A percentile compares a stretch with the other conserved stretches of the same genome.
These are phyloP conservation scores for Myotis myotis DNA, from an alignment of 2,797 vertebrate species.

Conservation along the genomic window DNA sequence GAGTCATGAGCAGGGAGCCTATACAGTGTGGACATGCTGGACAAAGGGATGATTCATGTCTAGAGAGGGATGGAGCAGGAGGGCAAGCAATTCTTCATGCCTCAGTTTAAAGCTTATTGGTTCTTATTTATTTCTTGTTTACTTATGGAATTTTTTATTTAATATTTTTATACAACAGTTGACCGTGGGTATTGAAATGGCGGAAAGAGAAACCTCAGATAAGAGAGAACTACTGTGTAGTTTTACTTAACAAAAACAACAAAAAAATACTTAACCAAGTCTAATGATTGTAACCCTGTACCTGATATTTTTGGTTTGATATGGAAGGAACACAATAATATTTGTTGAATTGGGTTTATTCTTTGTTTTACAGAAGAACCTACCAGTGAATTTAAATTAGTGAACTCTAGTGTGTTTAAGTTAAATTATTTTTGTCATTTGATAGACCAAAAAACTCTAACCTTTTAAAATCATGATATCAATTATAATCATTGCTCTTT, in stretches of 20 bases:
- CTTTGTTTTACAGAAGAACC: slow-evolving; percentile 1
- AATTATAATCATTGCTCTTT: background rate
- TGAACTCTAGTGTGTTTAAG: background rate
- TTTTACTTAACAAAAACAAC: background rate
- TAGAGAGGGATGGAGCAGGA: background rate
- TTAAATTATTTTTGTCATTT: background rate
- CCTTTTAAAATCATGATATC: background rate
- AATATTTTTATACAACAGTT: background rate
- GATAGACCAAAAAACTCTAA: background rate
- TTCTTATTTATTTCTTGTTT: background rate
- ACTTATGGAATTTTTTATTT: background rate
- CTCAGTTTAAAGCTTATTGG: background rate
- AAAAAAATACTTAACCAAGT: background rate
- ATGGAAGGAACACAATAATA: background rate
- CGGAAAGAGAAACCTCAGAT: background rate
- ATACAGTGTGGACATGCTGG: background rate
- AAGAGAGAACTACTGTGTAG: background rate
- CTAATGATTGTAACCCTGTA: background rate
- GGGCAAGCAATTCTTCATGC: background rate
- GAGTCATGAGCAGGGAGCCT: background rate
- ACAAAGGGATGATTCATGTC: background rate
- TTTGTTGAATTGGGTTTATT: background rate
- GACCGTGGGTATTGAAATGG: background rate
- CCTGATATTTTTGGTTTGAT: background rate
- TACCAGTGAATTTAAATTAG: background rate